Conservation (phyloP, 2,888 invertebrate species). For the Cantharis rustica region DNA sequence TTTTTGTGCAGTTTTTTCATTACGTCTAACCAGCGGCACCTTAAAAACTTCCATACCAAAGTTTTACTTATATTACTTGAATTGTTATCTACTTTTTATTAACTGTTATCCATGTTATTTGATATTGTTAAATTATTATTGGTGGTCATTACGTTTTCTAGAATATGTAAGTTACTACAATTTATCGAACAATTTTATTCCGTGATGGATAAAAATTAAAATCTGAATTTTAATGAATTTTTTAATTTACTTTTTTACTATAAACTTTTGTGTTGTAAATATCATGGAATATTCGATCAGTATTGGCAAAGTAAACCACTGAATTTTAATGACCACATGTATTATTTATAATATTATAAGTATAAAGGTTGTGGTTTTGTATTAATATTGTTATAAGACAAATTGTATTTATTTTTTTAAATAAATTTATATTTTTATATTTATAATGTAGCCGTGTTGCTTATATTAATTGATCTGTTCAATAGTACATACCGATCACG, state of each 20-base stretch:
- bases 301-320: not conserved
- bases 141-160: not conserved
- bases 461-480: not conserved
- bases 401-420: not conserved
- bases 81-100: not conserved
- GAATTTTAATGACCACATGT: not conserved
- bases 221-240: too few species aligned
- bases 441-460: not conserved
- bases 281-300: not conserved
- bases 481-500: not conserved
- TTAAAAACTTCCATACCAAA: not conserved
- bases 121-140: not conserved
- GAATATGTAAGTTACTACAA: too few species aligned
- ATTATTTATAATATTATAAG: not conserved
- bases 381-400: not conserved
- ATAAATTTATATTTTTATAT: not conserved
- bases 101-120: not conserved
- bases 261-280: not conserved
- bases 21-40: not conserved
- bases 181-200: too few species aligned
- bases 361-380: not conserved
- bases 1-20: not conserved
- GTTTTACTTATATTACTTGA: not conserved
- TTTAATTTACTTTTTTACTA: not conserved
- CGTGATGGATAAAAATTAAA: too few species aligned